Conservation (phyloP, 2,113 vertebrate genomes). For the Laticauda colubrina region DNA sequence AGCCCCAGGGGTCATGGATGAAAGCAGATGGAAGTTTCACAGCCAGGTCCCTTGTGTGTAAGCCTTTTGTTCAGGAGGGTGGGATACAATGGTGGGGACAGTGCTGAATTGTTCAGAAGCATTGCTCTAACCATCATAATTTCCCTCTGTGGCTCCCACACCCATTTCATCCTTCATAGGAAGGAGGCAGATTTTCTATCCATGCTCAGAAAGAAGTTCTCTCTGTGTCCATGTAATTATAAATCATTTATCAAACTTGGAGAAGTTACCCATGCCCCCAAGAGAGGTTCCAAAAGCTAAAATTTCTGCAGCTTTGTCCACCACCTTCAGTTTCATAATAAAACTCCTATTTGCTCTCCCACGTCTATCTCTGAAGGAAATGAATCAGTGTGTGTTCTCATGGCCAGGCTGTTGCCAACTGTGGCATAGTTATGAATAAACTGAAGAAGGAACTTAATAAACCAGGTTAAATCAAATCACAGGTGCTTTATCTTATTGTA, state of each 20-base stretch:
- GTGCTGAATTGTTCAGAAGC: slow-evolving; percentile 68
- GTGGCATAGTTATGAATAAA: background rate
- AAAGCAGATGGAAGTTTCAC: slow-evolving; percentile 69
- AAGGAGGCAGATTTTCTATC: slow-evolving; percentile 57
- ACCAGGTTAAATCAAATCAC: background rate
- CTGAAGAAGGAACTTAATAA: background rate
- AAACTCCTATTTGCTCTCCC: background rate
- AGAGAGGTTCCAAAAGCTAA: slow-evolving; percentile 3
- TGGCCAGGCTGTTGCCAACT: background rate
- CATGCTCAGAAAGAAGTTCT: slow-evolving; percentile 39
- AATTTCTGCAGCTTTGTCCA: slow-evolving; percentile 36
- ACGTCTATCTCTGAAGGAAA: background rate
- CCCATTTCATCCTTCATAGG: slow-evolving; percentile 61
- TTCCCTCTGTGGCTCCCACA: slow-evolving; percentile 50
- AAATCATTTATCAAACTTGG: slow-evolving; percentile 44
- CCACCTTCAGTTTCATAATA: background rate
- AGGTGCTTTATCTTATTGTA: background rate
- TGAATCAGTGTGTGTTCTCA: background rate
- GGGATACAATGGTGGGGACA: slow-evolving; percentile 67
- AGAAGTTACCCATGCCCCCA: slow-evolving; percentile 14
- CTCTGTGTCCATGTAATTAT: slow-evolving; percentile 23
- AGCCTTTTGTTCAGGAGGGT: slow-evolving; percentile 63
- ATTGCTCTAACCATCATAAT: slow-evolving; percentile 59
- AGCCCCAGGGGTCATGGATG: slow-evolving; percentile 70
- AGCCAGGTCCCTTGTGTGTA: slow-evolving; percentile 69